Evolutionary conservation across 2,888 invertebrate species (phyloP).

Genomic region (Cryptophagus acutangulus): DNA sequence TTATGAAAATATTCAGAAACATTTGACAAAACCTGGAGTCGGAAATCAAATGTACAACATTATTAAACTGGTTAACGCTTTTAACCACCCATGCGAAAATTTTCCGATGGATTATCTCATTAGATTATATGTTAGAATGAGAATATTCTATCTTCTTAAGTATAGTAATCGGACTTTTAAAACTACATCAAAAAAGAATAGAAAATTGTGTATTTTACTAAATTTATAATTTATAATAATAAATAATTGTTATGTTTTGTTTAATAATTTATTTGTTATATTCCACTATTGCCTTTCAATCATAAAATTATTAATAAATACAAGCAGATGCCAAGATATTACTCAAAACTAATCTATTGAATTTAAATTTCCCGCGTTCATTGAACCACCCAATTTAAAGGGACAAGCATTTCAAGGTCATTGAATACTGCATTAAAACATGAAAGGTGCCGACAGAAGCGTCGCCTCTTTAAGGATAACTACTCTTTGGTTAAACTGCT

Average conservation of each 20-base stretch:
- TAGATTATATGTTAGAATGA: conserved; percentile 10
- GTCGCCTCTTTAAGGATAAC: no score
- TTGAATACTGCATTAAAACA: no score
- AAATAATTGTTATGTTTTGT: background rate
- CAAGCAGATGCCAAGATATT: no score
- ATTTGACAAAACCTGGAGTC: background rate
- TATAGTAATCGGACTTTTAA: background rate
- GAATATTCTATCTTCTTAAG: background rate
- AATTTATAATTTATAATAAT: conserved; percentile 1
- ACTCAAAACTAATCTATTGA: no score
- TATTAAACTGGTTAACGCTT: background rate
- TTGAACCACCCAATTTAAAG: no score
- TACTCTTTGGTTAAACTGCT: no score
- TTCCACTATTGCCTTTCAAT: no score
- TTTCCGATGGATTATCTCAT: conserved; percentile 11
- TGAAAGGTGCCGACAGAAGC: no score
- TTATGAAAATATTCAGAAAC: conserved; percentile 8
- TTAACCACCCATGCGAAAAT: conserved; percentile 10
- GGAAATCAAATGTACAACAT: background rate
- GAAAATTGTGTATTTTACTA: background rate
- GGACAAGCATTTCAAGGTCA: no score
- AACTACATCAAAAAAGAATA: background rate
- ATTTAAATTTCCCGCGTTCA: no score
- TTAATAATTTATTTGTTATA: no score
- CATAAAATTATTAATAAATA: no score